Conservation (phyloP, 1,140 invertebrate genomes). For the Diorhabda carinulata region DNA sequence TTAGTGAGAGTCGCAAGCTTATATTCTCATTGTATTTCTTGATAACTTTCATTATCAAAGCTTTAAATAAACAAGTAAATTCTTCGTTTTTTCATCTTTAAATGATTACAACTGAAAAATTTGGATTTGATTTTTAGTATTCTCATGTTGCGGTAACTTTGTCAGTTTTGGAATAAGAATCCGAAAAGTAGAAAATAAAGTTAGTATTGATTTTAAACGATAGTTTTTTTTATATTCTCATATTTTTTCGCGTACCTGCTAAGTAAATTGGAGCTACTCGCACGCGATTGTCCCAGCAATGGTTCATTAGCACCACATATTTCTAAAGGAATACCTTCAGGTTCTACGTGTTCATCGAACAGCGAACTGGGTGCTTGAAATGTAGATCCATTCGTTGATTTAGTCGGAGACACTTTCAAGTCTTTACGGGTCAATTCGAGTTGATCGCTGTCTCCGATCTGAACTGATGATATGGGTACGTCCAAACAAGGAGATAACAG, state of each 20-base stretch:
- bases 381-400: constrained; percentile 5
- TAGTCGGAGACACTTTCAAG: constrained; percentile 9
- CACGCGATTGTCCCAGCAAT: constrained; percentile 32
- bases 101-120: too few species aligned
- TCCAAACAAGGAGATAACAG: constrained; percentile 76
- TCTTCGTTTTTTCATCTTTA: too few species aligned
- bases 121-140: too few species aligned
- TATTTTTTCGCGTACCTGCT: constrained; percentile 22
- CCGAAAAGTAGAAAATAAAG: constrained; percentile 10
- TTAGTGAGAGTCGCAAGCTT: too few species aligned
- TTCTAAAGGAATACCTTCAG: constrained; percentile 40
- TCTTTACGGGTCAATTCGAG: constrained; percentile 46
- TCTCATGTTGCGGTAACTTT: too few species aligned
- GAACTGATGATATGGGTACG: constrained; percentile 67
- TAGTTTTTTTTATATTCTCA: constrained; percentile 25
- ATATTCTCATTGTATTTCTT: too few species aligned
- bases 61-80: too few species aligned
- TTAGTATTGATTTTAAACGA: constrained; percentile 27
- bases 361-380: not conserved
- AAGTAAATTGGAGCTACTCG: constrained; percentile 28
- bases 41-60: too few species aligned
- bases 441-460: constrained; percentile 59
- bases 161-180: too few species aligned
- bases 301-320: constrained; percentile 41
- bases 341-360: constrained; percentile 17